Evolutionary conservation across 2,797 vertebrate genomes (phyloP), one percentile per base, ranked within the genome.

Genomic region (Amphiprion clarkii): DNA sequence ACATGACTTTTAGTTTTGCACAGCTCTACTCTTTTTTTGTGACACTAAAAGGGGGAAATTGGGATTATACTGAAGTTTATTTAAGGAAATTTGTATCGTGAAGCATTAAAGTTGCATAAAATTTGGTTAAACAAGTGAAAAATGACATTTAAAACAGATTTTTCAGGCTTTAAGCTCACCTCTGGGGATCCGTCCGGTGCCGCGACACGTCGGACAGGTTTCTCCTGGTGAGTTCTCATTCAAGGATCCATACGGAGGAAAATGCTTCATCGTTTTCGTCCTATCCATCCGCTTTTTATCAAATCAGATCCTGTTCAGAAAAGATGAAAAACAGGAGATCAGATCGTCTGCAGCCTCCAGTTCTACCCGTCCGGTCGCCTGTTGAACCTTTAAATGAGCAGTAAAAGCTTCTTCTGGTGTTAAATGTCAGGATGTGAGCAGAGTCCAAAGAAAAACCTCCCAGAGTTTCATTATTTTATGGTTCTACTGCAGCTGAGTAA

Each of bases 201-300:
- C 97, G 0, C 92, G 94, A 74, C 96, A 97, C 0, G 96, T 97
- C 4, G 96, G 96, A 59, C 96, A 98, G 21, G 36, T 90, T 70
- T 95, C 94, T 9, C 59, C 86, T 0, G 77, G 2, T 0, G 55
- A 5, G n/a, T 2, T 62, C 19, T 66, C 81, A 0, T 68, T 71
- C 0, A 88, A 84, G 69, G 87, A 79, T 1, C 93, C 93, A 1
- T 96, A 96, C 1, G 79, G 11, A 33, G 88, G 90, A 61, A 86
- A 89, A 0, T 67, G 79, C 77, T 55, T 84, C 59, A 85, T 61
- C 0, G 54, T 48, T 25, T 55, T 78, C 4, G 9, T 33, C 23
- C 40, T 92, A 56, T 92, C 92, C 53, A 36, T 54, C 14, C 1
- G 2, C 2, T 42, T 6, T 66, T 6, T 3, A 42, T 71, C 31